Evolutionary conservation across 2,113 vertebrate genomes (phyloP).

Genomic region (Prolemur simus): DNA sequence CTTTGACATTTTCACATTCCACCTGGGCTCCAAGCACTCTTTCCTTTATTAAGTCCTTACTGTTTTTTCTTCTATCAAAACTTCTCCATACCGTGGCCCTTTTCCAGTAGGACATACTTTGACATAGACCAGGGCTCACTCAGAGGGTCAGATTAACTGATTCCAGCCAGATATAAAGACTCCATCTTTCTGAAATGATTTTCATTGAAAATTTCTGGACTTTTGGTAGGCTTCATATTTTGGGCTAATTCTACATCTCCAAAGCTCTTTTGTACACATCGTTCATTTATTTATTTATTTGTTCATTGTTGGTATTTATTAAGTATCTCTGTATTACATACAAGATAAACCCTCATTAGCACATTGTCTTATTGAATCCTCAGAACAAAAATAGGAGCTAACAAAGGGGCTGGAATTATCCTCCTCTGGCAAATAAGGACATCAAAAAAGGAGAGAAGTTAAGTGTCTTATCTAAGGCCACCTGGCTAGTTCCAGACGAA

Average conservation of each 20-base stretch:
- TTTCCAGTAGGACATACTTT: neutral
- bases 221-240: neutral
- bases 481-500: neutral
- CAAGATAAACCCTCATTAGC: neutral
- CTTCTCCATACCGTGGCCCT: neutral
- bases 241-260: neutral
- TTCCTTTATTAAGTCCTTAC: neutral
- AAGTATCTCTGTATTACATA: neutral
- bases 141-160: neutral
- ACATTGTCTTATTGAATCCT: neutral
- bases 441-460: neutral
- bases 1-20: neutral
- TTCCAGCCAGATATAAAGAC: neutral
- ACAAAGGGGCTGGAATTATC: neutral
- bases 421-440: neutral
- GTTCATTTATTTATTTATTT: neutral
- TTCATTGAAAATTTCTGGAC: neutral
- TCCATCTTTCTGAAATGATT: neutral
- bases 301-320: slow-evolving; percentile 9
- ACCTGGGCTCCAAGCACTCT: neutral
- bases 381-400: neutral
- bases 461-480: neutral
- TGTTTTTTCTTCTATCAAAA: neutral
- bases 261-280: neutral
- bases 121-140: neutral